Percentiles rank a stretch among this genome's conserved stretches.
Evolutionary conservation across 2,888 invertebrate genomes (phyloP).

Genomic region (Diplazon laetatorius): DNA sequence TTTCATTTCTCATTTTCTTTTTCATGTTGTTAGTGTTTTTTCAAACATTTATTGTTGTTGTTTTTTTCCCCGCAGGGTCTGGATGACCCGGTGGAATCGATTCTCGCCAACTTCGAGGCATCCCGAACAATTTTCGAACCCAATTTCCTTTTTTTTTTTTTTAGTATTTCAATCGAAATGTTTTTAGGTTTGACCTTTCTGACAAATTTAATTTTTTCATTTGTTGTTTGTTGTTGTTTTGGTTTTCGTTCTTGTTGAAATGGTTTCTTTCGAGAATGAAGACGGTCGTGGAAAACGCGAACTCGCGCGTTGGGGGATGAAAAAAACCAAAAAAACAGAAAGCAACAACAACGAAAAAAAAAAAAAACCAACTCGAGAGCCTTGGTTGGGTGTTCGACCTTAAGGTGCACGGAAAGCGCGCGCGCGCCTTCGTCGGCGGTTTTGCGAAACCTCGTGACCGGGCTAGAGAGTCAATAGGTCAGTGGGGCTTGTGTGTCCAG

Average conservation of each 20-base stretch:
- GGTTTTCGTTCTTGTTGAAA: too few relatives aligned
- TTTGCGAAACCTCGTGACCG: slow-evolving; percentile 69
- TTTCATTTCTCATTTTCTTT: too few relatives aligned
- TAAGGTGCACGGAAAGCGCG: slow-evolving; percentile 67
- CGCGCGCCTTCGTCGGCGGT: slow-evolving; percentile 70
- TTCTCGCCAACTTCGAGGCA: background rate
- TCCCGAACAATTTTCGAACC: background rate
- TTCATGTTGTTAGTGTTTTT: too few relatives aligned
- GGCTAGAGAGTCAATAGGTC: slow-evolving; percentile 79
- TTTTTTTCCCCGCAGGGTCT: background rate
- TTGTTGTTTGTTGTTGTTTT: too few relatives aligned
- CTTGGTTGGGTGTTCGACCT: slow-evolving; percentile 69
- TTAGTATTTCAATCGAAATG: background rate
- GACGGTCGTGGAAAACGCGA: background rate
- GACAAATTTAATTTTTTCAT: too few relatives aligned
- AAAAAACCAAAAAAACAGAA: background rate
- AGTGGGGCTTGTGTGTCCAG: slow-evolving; percentile 76
- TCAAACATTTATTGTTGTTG: background rate
- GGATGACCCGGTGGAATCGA: slow-evolving; percentile 1
- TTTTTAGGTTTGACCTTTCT: too few relatives aligned
- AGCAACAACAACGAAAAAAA: background rate
- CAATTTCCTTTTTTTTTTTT: background rate
- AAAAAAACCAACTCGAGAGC: slow-evolving; percentile 15
- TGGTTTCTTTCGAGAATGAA: too few relatives aligned
- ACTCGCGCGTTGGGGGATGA: slow-evolving; percentile 12